Percentiles rank a stretch among this genome's conserved stretches.
Conservation (phyloP, 2,113 vertebrate species). For the Orthonyx spaldingii region DNA sequence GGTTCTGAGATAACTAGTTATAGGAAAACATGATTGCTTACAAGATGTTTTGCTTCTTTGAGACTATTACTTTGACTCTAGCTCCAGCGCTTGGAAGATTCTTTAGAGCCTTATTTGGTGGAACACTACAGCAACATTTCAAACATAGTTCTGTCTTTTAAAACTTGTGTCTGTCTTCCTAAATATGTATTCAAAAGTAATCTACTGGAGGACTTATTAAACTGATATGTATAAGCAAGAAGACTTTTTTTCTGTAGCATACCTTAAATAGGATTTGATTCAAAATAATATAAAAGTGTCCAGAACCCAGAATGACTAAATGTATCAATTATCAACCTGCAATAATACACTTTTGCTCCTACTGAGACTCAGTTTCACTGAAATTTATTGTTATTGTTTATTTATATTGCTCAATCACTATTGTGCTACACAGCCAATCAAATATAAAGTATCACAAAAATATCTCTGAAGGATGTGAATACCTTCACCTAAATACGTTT, state of each 20-base stretch:
- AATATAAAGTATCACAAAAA: not conserved
- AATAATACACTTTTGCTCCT: not conserved
- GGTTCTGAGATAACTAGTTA: not conserved
- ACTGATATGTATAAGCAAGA: not conserved
- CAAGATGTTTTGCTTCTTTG: not conserved
- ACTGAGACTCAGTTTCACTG: not conserved
- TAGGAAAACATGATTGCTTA: not conserved
- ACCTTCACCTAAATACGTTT: not conserved
- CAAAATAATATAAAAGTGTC: not conserved
- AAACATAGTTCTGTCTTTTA: not conserved
- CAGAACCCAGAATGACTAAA: not conserved
- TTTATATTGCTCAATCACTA: not conserved
- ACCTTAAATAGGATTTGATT: not conserved
- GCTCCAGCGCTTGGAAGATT: not conserved
- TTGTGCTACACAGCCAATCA: not conserved
- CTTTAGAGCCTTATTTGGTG: not conserved
- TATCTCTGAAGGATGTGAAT: not conserved
- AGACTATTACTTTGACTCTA: not conserved
- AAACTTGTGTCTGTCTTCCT: not conserved
- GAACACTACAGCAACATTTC: not conserved
- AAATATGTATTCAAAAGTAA: not conserved
- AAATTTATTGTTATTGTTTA: not conserved
- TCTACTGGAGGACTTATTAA: not conserved
- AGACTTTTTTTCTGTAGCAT: not conserved
- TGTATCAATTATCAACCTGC: not conserved